Evolutionary conservation across 1,140 invertebrate genomes (phyloP), one percentile per base, ranked within the genome.

Genomic region (Copidosoma floridanum): DNA sequence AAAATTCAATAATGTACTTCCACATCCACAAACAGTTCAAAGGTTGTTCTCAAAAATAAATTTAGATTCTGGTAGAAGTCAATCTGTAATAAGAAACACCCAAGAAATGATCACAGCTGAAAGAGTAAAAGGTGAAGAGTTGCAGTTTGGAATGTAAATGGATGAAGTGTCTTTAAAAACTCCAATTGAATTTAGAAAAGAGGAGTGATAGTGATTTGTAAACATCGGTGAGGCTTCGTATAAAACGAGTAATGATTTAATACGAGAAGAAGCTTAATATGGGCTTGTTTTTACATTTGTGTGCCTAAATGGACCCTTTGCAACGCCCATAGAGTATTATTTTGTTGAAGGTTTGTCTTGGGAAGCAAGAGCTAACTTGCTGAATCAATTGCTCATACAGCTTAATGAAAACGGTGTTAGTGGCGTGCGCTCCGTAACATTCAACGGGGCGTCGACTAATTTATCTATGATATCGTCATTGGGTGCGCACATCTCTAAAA

Each of bases 401-500:
- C 55, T 63, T 21, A 38, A 61, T 69, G 64, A 61, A 5, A 38
- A 59, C 29, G 53, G 41, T 3, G 38, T 65, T n/a, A n/a, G n/a
- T 29, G 38, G 47, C 27, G 44, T 61, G 2, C 23, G 47, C 1
- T 26, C 40, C 14, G 2, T 65, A 0, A 65, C 59, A 1, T 57
- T 66, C 23, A 61, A 66, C 20, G 57, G 64, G 2, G 40, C 61
- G 0, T 0, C 27, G 7, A 35, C 57, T 41, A 61, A 66, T 61
- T 54, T 66, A 37, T 1, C 24, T 4, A 57, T 60, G 3, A 16
- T 57, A 11, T 14, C 20, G n/a, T 3, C 18, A 38, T 27, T 63
- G 5, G 76, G 70, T 53, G 72, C 41, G 51, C 60, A 57, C 16
- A 65, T 65, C 26, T 50, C 62, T 37, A n/a, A 60, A 7, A 21